Conservation (phyloP, 1,140 invertebrate genomes). For the Zaprionus taronus region DNA sequence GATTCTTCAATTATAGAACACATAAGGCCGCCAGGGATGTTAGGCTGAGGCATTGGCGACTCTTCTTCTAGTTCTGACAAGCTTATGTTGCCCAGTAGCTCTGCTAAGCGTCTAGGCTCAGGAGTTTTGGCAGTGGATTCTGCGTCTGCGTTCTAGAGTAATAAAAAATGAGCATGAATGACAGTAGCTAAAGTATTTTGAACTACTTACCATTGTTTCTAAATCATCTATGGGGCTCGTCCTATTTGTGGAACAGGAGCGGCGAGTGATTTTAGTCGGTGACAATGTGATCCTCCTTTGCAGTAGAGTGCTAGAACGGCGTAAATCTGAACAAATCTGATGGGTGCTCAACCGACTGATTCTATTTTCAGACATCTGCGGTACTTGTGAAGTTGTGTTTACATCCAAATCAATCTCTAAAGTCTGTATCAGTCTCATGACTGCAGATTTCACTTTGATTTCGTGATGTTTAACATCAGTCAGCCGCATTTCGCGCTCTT, state of each 20-base stretch:
- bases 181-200: not conserved
- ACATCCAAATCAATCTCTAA: slow-evolving; percentile 17
- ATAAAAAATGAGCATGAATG: not conserved
- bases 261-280: not conserved
- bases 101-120: slow-evolving; percentile 24
- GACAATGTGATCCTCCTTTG: slow-evolving; percentile 5
- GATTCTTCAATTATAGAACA: slow-evolving; percentile 39
- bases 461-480: slow-evolving; percentile 27
- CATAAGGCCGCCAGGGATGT: not conserved
- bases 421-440: slow-evolving; percentile 8
- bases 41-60: not conserved
- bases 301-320: slow-evolving; percentile 19
- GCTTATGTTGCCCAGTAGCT: not conserved
- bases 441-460: slow-evolving; percentile 35
- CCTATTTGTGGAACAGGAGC: not conserved
- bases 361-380: slow-evolving; percentile 7
- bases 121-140: slow-evolving; percentile 7
- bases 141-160: not conserved
- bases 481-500: slow-evolving; percentile 37
- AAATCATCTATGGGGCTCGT: not conserved
- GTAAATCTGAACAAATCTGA: slow-evolving; percentile 16
- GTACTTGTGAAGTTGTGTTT: not conserved
- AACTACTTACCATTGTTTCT: slow-evolving; percentile 2
- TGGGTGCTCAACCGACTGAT: not conserved
- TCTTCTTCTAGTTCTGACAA: slow-evolving; percentile 4